Percentiles rank a stretch among this genome's conserved stretches.
phyloP scores from a whole-genome alignment of 2,888 invertebrate species.

The Cacoxenus indagator region DNA sequence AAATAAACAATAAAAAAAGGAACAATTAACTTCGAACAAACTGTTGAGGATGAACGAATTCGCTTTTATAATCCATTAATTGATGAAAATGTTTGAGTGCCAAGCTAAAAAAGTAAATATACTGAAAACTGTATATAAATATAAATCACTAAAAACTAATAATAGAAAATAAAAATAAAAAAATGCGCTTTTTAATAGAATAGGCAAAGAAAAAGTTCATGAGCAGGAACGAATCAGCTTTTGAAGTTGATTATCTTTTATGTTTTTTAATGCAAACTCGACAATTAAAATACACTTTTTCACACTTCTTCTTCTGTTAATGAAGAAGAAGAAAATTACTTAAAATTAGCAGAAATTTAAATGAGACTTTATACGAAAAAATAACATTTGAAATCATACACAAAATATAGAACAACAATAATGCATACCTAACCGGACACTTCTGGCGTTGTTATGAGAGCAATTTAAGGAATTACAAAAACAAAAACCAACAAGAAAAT shows the following conservation, averaged over 20 bases:
- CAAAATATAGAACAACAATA: no score
- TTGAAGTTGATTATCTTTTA: background rate
- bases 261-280: background rate
- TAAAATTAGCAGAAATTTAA: no score
- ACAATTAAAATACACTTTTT: no score
- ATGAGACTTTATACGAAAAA: no score
- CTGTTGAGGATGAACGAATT: background rate
- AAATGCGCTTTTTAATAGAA: conserved; percentile 34
- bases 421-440: no score
- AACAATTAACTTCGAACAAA: conserved; percentile 27
- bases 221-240: no score
- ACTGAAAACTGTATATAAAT: conserved; percentile 46
- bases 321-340: no score
- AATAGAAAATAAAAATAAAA: conserved; percentile 22
- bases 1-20: conserved; percentile 34
- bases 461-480: no score
- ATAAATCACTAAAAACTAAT: conserved; percentile 30
- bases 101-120: conserved; percentile 61
- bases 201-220: conserved; percentile 16
- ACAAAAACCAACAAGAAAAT: conserved; percentile 27
- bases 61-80: conserved; percentile 18
- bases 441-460: no score
- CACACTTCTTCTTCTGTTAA: no score
- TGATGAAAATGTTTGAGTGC: conserved; percentile 64
- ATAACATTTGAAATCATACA: no score